Base-by-base conservation (phyloP, 2,797 vertebrate species). In the Streptopelia turtur region DNA sequence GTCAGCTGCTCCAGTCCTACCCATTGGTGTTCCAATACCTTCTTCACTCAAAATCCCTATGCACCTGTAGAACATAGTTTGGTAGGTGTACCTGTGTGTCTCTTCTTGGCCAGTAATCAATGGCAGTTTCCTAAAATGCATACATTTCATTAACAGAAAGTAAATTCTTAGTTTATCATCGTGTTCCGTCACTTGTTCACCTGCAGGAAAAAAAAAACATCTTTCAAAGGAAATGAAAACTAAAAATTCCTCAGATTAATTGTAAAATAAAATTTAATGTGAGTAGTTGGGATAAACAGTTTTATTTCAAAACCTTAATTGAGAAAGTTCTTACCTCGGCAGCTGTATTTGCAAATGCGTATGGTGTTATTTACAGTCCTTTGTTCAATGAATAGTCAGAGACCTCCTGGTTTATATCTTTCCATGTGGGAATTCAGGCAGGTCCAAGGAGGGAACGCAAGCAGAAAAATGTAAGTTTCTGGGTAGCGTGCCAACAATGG, bases 401-500 rank as follows among this genome's bases (percentile, higher is more conserved):
- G 86, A 89, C 83, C 87, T 94, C 81, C 88, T 94, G 86, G 16
- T 96, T 96, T 94, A 21, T 93, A 27, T 94, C 83, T 87, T 89
- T 37, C 75, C 79, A 11, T 78, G 55, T 91, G 92, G 86, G 83
- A 89, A 90, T 92, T 87, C 15, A 80, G 57, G 71, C 89, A 89
- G 78, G 82, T 93, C 78, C 76, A 55, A 70, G 87, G 87, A 89
- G 90, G 65, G 84, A 86, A 37, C 16, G 69, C 63, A 70, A 61
- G 72, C 60, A 76, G 76, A 70, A 71, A 70, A 90, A 65, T 81
- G 0, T 2, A 76, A 66, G 47, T 85, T 93, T 77, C 81, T 93
- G 1, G 0, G 66, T 45, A 69, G 47, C 0, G 0, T 93, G 90
- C 94, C 93, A 95, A 35, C 75, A 75, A 10, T 87, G 78, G 71